These are phyloP conservation scores for Hydractinia echinata DNA, from an alignment of 30 jellyfish, hydroid and myxozoan species.

Conservation along the genomic window DNA sequence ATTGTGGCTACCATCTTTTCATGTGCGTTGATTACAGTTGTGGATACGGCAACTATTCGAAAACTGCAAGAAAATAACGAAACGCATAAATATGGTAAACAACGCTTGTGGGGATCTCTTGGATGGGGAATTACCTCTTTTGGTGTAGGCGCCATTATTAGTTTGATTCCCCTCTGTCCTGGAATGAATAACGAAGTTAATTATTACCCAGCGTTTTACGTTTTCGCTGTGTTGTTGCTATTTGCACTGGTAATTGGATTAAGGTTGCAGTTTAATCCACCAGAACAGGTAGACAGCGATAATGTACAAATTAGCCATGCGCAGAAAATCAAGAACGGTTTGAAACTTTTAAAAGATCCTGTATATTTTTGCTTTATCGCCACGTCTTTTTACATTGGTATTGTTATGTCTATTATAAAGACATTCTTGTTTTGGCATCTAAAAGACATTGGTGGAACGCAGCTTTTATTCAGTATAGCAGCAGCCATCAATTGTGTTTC, in stretches of 20 bases:
- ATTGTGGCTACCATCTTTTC: slow-evolving; percentile 74
- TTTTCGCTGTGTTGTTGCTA: slow-evolving; percentile 62
- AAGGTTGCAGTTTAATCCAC: slow-evolving; percentile 53
- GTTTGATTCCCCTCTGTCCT: slow-evolving; percentile 77
- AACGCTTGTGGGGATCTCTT: slow-evolving; percentile 89
- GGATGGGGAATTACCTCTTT: slow-evolving; percentile 90
- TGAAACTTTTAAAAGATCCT: slow-evolving; percentile 59
- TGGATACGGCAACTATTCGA: slow-evolving; percentile 83
- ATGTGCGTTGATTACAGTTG: slow-evolving; percentile 82
- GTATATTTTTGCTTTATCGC: slow-evolving; percentile 49
- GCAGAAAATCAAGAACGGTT: slow-evolving; percentile 40
- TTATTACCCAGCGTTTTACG: slow-evolving; percentile 85
- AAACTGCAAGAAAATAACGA: slow-evolving; percentile 62
- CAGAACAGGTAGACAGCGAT: not conserved
- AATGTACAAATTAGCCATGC: slow-evolving; percentile 3
- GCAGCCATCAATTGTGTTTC: slow-evolving; percentile 84
- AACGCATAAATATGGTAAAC: slow-evolving; percentile 77
- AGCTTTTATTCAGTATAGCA: slow-evolving; percentile 67
- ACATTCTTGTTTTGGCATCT: slow-evolving; percentile 89
- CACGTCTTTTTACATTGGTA: slow-evolving; percentile 79
- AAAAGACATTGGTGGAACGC: slow-evolving; percentile 92
- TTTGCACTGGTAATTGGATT: slow-evolving; percentile 69
- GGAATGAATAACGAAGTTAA: slow-evolving; percentile 84
- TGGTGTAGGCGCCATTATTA: slow-evolving; percentile 83
- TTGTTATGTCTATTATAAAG: slow-evolving; percentile 77